These are phyloP conservation scores for Phenganax stokvisi DNA, from an alignment of 92 coral and sea anemone species.

Conservation along the genomic window DNA sequence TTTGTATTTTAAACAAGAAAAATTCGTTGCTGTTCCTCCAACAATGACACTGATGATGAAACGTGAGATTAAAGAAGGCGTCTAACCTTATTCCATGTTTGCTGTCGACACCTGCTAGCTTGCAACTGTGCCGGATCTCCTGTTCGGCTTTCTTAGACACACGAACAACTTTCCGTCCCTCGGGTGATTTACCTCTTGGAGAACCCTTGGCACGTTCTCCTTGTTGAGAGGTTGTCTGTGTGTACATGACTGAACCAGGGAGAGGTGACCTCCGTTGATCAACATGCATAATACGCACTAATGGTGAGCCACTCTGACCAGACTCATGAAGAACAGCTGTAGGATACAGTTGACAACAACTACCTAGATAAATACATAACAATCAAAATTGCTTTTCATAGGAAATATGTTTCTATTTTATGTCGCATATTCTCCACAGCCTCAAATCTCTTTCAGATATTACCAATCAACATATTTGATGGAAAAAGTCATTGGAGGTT, in stretches of 20 bases:
- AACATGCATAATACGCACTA: conserved; percentile 84
- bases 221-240: conserved; percentile 20
- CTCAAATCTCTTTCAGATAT: no score
- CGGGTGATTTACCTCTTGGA: conserved; percentile 14
- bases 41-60: no score
- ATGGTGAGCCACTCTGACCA: conserved; percentile 42
- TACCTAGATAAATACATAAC: conserved; percentile 10
- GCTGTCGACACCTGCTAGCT: no score
- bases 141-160: not conserved
- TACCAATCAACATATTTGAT: no score
- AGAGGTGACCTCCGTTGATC: conserved; percentile 53
- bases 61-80: no score
- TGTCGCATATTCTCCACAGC: no score
- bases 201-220: not conserved
- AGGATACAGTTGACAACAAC: conserved; percentile 15
- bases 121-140: not conserved
- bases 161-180: not conserved
- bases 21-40: no score
- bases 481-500: no score
- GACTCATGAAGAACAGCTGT: conserved; percentile 35
- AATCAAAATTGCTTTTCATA: not conserved
- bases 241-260: not conserved
- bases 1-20: no score
- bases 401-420: no score
- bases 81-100: not conserved